Conservation (phyloP, 2,797 vertebrate species). For the Pseudocheirus occidentalis region DNA sequence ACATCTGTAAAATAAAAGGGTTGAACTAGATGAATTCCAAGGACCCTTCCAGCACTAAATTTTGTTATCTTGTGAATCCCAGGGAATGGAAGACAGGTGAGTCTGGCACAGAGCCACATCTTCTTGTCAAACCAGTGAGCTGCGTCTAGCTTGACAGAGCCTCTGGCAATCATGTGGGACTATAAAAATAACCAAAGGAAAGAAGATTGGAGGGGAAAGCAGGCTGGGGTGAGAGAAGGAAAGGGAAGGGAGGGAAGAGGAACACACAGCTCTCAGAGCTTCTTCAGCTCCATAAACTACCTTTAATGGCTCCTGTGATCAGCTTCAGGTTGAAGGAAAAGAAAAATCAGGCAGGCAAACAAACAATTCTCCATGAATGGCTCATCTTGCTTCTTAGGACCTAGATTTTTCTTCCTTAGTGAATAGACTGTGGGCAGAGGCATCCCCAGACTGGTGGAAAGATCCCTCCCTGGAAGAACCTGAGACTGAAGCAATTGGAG, state of each 20-base stretch:
- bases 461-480: background rate
- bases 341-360: background rate
- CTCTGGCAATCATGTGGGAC: background rate
- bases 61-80: background rate
- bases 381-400: background rate
- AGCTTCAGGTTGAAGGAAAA: conserved; percentile 7
- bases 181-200: conserved; percentile 46
- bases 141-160: background rate
- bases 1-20: background rate
- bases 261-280: background rate
- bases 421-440: background rate
- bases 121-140: background rate
- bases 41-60: background rate
- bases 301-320: conserved; percentile 44
- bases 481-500: background rate
- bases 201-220: background rate
- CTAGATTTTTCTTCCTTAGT: background rate
- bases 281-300: conserved; percentile 34
- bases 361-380: background rate
- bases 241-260: background rate
- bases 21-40: background rate
- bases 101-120: background rate
- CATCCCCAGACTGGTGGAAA: background rate
- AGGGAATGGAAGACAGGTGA: background rate
- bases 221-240: background rate